A percentile compares a stretch with the other conserved stretches of the same genome.
Evolutionary conservation across 2,113 vertebrate genomes (phyloP).

Genomic region (Thamnaconus septentrionalis): DNA sequence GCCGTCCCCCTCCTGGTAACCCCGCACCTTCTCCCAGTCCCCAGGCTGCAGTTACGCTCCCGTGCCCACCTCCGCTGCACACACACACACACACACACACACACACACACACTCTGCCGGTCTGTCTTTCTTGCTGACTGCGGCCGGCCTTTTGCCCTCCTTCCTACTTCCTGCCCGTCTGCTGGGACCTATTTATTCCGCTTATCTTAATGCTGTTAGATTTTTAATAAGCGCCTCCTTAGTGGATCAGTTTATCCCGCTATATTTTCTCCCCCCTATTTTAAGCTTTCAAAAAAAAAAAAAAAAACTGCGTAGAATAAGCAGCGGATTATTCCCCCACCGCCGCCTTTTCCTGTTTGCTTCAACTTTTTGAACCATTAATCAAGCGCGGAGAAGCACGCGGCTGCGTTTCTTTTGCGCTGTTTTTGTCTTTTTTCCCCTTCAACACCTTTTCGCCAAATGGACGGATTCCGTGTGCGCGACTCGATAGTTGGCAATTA

Average conservation of each 20-base stretch:
- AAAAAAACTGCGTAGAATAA: too few species aligned
- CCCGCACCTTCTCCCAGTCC: slow-evolving; percentile 52
- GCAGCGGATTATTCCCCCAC: too few species aligned
- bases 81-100: slow-evolving; percentile 3
- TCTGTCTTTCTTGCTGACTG: slow-evolving; percentile 12
- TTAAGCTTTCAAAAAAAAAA: too few species aligned
- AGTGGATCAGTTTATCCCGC: too few species aligned
- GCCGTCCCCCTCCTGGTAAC: slow-evolving; percentile 52
- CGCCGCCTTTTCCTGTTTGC: too few species aligned
- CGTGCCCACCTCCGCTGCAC: slow-evolving; percentile 49
- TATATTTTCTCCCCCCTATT: too few species aligned
- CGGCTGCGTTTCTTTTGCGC: too few species aligned
- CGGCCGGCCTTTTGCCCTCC: slow-evolving; percentile 24
- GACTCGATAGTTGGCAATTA: slow-evolving; percentile 85
- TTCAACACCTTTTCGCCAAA: slow-evolving; percentile 75
- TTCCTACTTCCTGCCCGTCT: too few species aligned
- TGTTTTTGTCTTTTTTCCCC: too few species aligned
- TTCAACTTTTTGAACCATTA: too few species aligned
- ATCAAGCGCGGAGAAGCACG: too few species aligned
- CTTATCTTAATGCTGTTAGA: slow-evolving; percentile 62
- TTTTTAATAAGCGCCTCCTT: slow-evolving; percentile 45
- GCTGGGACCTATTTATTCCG: slow-evolving; percentile 57
- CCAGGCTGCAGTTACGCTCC: slow-evolving; percentile 57
- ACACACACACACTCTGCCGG: too few species aligned
- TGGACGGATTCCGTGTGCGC: slow-evolving; percentile 83